Evolutionary conservation across 2,888 invertebrate genomes (phyloP).

Genomic region (Melipona beecheii): DNA sequence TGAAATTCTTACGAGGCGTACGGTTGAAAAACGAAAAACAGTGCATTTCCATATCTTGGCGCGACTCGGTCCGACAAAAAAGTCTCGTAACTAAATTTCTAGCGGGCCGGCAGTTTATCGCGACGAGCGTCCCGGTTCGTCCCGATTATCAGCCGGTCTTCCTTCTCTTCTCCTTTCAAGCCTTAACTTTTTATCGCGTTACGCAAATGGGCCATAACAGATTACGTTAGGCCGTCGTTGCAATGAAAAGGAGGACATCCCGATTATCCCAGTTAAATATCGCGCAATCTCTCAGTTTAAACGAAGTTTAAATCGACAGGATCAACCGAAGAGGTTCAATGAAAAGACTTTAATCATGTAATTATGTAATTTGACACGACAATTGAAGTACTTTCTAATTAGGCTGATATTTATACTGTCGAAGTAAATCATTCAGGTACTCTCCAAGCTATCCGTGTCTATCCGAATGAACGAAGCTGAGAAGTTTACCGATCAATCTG

Average conservation of each 20-base stretch:
- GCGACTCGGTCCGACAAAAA: conserved; percentile 16
- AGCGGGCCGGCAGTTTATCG: conserved; percentile 43
- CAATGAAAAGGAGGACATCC: conserved; percentile 8
- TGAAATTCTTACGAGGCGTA: conserved; percentile 14
- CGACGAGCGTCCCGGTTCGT: conserved; percentile 42
- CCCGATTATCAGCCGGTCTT: conserved; percentile 34
- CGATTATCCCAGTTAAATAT: conserved; percentile 19
- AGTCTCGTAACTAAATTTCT: conserved; percentile 46
- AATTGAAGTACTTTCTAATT: background rate
- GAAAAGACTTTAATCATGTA: background rate
- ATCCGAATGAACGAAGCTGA: background rate
- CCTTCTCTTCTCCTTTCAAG: conserved; percentile 34
- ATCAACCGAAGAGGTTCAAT: background rate
- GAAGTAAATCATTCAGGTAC: too few relatives aligned
- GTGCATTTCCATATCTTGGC: conserved; percentile 43
- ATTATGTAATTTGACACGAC: too few relatives aligned
- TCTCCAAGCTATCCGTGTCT: background rate
- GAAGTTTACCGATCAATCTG: background rate
- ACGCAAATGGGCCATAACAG: conserved; percentile 40
- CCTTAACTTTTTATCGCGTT: conserved; percentile 38
- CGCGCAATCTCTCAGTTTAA: background rate
- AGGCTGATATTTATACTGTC: too few relatives aligned
- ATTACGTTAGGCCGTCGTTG: conserved; percentile 36
- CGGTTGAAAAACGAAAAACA: background rate
- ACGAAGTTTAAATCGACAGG: conserved; percentile 13